A percentile compares a stretch with the other conserved stretches of the same genome.
These are phyloP conservation scores for Myripristis murdjan DNA, from an alignment of 2,797 vertebrate species.

Conservation along the genomic window DNA sequence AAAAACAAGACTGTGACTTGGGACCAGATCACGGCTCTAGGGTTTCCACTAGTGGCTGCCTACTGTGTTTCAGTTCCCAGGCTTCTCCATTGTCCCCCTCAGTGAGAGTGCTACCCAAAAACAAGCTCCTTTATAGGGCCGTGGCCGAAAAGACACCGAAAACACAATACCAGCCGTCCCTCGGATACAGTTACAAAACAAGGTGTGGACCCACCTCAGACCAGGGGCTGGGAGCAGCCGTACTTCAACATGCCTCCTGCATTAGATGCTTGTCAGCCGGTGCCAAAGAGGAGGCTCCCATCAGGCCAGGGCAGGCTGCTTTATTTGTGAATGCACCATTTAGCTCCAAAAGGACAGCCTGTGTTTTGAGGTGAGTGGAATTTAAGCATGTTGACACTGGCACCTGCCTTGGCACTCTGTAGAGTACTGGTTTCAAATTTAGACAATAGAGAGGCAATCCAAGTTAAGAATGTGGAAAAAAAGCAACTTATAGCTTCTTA, in stretches of 20 bases:
- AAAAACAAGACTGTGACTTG: conserved; percentile 71
- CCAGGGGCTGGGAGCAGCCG: conserved; percentile 15
- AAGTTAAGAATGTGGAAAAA: too few species aligned
- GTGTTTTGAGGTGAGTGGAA: conserved; percentile 51
- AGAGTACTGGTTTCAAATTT: conserved; percentile 55
- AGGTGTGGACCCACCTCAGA: conserved; percentile 29
- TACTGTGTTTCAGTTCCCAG: conserved; percentile 78
- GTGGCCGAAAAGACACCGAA: conserved; percentile 40
- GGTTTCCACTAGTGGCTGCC: conserved; percentile 65
- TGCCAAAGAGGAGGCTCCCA: conserved; percentile 30
- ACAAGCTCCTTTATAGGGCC: conserved; percentile 51
- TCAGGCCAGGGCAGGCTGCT: conserved; percentile 42
- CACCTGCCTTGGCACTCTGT: conserved; percentile 50
- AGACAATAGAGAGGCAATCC: conserved; percentile 34
- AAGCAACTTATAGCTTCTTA: too few species aligned
- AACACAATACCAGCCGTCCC: conserved; percentile 47
- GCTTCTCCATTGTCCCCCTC: conserved; percentile 72
- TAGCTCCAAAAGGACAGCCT: conserved; percentile 47
- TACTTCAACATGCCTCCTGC: conserved; percentile 22
- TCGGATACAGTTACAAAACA: conserved; percentile 26
- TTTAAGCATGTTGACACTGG: conserved; percentile 69
- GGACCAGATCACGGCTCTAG: conserved; percentile 66
- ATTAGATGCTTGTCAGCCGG: conserved; percentile 6
- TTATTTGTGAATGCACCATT: conserved; percentile 69
- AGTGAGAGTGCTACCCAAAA: conserved; percentile 54